phyloP scores from a whole-genome alignment of 1,140 invertebrate genomes.

The Spodoptera frugiperda region DNA sequence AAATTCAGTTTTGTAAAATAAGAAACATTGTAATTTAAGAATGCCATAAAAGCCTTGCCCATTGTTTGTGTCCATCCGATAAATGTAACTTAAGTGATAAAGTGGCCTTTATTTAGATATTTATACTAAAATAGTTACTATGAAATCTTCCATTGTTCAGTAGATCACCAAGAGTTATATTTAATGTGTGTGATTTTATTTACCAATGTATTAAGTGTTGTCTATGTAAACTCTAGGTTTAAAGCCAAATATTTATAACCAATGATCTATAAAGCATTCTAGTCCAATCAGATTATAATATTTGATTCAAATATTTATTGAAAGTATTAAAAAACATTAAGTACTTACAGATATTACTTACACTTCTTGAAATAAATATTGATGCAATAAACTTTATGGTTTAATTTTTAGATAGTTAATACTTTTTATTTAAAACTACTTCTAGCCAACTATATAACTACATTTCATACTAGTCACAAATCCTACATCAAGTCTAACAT shows the following conservation, averaged over 20 bases:
- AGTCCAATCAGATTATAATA: conserved; percentile 13
- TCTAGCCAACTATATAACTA: too few relatives aligned
- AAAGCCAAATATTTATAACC: conserved; percentile 4
- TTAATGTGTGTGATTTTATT: conserved; percentile 42
- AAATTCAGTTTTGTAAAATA: conserved; percentile 21
- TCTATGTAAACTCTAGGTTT: conserved; percentile 16
- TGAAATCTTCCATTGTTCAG: conserved; percentile 71
- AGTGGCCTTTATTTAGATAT: conserved; percentile 71
- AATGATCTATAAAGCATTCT: conserved; percentile 9
- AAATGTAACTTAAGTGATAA: conserved; percentile 64
- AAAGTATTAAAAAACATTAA: neutral
- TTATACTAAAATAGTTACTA: conserved; percentile 62
- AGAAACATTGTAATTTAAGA: conserved; percentile 13
- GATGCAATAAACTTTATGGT: neutral
- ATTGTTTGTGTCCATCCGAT: conserved; percentile 37
- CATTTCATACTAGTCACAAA: too few relatives aligned
- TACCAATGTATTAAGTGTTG: conserved; percentile 28
- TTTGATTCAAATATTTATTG: too few relatives aligned
- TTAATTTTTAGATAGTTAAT: neutral
- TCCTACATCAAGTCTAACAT: too few relatives aligned
- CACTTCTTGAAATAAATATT: conserved; percentile 35
- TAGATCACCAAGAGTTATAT: conserved; percentile 56
- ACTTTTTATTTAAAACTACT: too few relatives aligned
- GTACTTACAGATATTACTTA: neutral
- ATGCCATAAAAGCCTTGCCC: conserved; percentile 33